Evolutionary conservation across 2,797 vertebrate species (phyloP).

Genomic region (Serranus cabrilla): DNA sequence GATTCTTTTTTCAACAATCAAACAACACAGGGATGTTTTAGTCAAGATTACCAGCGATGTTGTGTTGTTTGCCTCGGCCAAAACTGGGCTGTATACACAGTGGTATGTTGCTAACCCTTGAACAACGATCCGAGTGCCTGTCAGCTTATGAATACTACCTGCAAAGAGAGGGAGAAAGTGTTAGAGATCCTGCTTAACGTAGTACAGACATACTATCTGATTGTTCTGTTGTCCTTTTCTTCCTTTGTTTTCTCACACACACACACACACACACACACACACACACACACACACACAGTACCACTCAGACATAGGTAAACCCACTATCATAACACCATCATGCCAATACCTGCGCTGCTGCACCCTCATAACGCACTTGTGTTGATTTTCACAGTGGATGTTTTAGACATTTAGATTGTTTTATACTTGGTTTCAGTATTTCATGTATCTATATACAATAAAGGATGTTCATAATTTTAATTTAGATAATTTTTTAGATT

Average conservation of each 20-base stretch:
- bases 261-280: background rate
- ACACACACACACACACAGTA: background rate
- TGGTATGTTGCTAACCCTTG: rapidly evolving
- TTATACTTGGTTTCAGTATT: background rate
- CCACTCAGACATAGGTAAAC: no score
- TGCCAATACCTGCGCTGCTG: background rate
- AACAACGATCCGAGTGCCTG: background rate
- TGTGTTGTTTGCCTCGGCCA: background rate
- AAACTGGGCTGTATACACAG: constrained; percentile 65
- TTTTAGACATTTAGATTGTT: no score
- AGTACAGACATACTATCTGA: background rate
- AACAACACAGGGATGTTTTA: background rate
- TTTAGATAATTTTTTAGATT: background rate
- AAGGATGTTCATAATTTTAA: background rate
- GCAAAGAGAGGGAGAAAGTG: constrained; percentile 35
- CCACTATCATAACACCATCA: no score
- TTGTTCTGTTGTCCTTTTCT: no score
- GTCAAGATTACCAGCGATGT: constrained; percentile 50
- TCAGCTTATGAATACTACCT: constrained; percentile 59
- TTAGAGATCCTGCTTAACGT: background rate
- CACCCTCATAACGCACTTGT: background rate
- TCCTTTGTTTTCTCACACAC: no score
- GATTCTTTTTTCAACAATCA: background rate
- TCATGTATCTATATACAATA: background rate
- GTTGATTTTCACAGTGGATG: no score